Percentiles rank a stretch among this genome's conserved stretches.
phyloP scores from a whole-genome alignment of 2,888 invertebrate species.

The Orchesellides sinensis region DNA sequence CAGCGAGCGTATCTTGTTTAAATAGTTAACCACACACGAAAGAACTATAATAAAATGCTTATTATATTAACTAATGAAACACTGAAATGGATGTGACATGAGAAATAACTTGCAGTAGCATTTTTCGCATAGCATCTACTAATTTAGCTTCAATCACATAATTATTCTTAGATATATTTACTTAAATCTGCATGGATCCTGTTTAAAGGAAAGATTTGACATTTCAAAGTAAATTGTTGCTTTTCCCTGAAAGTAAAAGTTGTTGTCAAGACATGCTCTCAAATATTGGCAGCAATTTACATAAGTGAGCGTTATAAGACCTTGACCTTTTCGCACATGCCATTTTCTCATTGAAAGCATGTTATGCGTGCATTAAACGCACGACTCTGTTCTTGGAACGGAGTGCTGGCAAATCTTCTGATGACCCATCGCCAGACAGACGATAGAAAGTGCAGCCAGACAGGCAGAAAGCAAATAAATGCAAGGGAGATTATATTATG shows the following conservation, averaged over 20 bases:
- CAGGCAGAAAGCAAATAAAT: slow-evolving; percentile 6
- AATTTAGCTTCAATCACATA: too few relatives aligned
- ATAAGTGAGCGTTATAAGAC: slow-evolving; percentile 13
- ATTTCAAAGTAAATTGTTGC: too few relatives aligned
- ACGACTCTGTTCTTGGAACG: slow-evolving; percentile 52
- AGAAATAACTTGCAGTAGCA: too few relatives aligned
- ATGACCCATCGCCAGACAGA: slow-evolving; percentile 53
- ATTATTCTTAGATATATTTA: too few relatives aligned
- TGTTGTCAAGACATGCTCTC: not conserved
- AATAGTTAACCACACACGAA: too few relatives aligned
- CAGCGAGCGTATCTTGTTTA: too few relatives aligned
- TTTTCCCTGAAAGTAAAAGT: slow-evolving; percentile 36
- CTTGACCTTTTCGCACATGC: slow-evolving; percentile 48
- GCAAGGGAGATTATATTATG: not conserved
- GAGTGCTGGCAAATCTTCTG: slow-evolving; percentile 62
- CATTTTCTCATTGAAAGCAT: slow-evolving; percentile 28
- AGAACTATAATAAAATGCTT: too few relatives aligned
- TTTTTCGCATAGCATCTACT: too few relatives aligned
- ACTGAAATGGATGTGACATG: too few relatives aligned
- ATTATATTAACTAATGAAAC: too few relatives aligned
- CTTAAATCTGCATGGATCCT: too few relatives aligned
- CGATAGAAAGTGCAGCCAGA: slow-evolving; percentile 39
- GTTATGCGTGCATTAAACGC: slow-evolving; percentile 27
- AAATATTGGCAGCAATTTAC: slow-evolving; percentile 47
- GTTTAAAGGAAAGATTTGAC: too few relatives aligned